Evolutionary conservation across 2,888 invertebrate species (phyloP).

Genomic region (Macrosiphum euphorbiae): DNA sequence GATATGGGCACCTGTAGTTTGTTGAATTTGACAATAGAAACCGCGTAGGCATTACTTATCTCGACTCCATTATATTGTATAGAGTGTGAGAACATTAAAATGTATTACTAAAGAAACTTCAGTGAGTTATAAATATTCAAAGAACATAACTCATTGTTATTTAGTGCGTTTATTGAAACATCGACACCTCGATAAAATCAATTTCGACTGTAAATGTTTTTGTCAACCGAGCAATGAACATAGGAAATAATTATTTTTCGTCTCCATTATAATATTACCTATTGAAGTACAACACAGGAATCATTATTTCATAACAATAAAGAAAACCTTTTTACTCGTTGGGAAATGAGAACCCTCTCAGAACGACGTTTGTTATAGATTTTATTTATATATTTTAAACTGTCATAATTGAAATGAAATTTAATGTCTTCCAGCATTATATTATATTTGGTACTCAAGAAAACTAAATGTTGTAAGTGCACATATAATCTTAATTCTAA

Average conservation of each 20-base stretch:
- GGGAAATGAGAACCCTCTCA: neutral
- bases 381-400: neutral
- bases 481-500: neutral
- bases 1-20: constrained; percentile 46
- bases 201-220: constrained; percentile 13
- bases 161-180: constrained; percentile 27
- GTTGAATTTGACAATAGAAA: constrained; percentile 28
- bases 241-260: constrained; percentile 56
- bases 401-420: neutral
- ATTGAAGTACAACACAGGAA: neutral
- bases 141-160: constrained; percentile 16
- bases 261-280: constrained; percentile 28
- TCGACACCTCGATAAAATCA: neutral
- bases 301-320: constrained; percentile 9
- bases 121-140: neutral
- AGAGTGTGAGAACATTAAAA: constrained; percentile 25
- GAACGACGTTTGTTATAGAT: neutral
- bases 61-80: constrained; percentile 1
- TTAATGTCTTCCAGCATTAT: neutral
- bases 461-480: neutral
- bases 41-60: neutral
- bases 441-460: neutral
- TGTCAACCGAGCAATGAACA: neutral
- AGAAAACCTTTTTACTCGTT: neutral
- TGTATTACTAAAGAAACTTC: constrained; percentile 23